These are phyloP conservation scores for Andricus grossulariae DNA, from an alignment of 1,140 invertebrate species.

Conservation along the genomic window DNA sequence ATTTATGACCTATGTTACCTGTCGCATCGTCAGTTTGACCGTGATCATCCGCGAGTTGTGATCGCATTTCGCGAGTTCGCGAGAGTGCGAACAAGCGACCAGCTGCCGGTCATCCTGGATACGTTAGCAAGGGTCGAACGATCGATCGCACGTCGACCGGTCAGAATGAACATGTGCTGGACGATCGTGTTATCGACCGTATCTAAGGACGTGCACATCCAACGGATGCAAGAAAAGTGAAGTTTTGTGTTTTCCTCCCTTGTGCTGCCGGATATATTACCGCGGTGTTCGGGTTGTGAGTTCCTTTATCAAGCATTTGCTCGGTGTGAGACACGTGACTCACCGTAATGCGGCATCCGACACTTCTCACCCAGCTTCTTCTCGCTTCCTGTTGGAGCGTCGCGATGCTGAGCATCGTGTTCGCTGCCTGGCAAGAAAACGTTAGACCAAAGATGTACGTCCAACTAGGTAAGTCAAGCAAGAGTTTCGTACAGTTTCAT, in stretches of 20 bases:
- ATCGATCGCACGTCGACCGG: slow-evolving; percentile 39
- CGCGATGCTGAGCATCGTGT: slow-evolving; percentile 57
- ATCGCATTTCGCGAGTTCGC: slow-evolving; percentile 40
- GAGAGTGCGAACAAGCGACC: slow-evolving; percentile 35
- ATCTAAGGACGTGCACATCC: slow-evolving; percentile 36
- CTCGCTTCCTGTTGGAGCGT: slow-evolving; percentile 56
- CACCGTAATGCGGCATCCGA: slow-evolving; percentile 46
- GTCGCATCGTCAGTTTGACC: slow-evolving; percentile 48
- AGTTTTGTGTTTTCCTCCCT: slow-evolving; percentile 31
- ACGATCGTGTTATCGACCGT: slow-evolving; percentile 42
- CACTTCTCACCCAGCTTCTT: slow-evolving; percentile 43
- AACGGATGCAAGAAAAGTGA: slow-evolving; percentile 35
- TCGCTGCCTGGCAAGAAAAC: slow-evolving; percentile 88
- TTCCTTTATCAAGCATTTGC: background rate
- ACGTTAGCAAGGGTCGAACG: slow-evolving; percentile 22
- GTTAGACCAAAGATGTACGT: slow-evolving; percentile 91
- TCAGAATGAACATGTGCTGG: slow-evolving; percentile 52
- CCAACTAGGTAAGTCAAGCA: slow-evolving; percentile 85
- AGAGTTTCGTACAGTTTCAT: no score
- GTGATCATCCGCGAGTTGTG: slow-evolving; percentile 46
- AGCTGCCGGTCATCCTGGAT: slow-evolving; percentile 31
- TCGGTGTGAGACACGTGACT: slow-evolving; percentile 40
- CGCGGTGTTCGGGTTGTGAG: slow-evolving; percentile 6
- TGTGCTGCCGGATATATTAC: background rate
- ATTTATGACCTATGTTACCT: slow-evolving; percentile 30